Percentiles rank a stretch among this genome's conserved stretches.
Conservation (phyloP, 2,797 vertebrate genomes). For the Sandelia bainsii region DNA sequence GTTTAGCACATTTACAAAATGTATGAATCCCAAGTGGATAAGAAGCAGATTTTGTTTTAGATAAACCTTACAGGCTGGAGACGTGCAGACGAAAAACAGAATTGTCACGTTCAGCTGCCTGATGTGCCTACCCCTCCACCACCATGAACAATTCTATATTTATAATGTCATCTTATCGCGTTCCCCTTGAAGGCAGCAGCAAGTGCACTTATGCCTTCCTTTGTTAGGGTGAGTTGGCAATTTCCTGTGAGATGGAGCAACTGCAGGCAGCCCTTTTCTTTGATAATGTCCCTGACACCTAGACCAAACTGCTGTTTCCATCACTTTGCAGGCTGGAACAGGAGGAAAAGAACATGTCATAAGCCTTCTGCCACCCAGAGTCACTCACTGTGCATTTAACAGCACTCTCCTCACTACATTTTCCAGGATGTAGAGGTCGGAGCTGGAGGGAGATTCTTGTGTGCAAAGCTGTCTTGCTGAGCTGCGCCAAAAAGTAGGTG, state of each 20-base stretch:
- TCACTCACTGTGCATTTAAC: conserved; percentile 77
- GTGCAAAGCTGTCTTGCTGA: conserved; percentile 59
- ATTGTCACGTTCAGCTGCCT: conserved; percentile 84
- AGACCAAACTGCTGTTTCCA: conserved; percentile 91
- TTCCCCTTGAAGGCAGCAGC: conserved; percentile 91
- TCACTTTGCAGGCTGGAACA: conserved; percentile 85
- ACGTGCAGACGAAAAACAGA: conserved; percentile 65
- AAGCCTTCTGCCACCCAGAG: conserved; percentile 75
- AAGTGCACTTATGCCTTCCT: conserved; percentile 96
- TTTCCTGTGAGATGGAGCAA: conserved; percentile 94
- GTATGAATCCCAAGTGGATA: conserved; percentile 25
- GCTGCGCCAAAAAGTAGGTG: conserved; percentile 33
- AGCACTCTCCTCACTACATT: conserved; percentile 74
- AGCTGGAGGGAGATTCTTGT: conserved; percentile 52
- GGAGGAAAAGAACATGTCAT: conserved; percentile 84
- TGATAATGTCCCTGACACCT: conserved; percentile 95
- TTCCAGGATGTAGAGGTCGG: conserved; percentile 68
- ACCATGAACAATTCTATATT: conserved; percentile 87
- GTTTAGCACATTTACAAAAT: conserved; percentile 36
- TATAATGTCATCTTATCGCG: conserved; percentile 97
- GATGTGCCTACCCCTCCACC: conserved; percentile 86
- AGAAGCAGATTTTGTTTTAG: conserved; percentile 63
- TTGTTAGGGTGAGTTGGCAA: conserved; percentile 99
- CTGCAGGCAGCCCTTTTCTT: conserved; percentile 93
- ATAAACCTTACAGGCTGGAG: conserved; percentile 54